These are phyloP conservation scores for Leptothorax acervorum DNA, from an alignment of 2,888 invertebrate species.

Conservation along the genomic window DNA sequence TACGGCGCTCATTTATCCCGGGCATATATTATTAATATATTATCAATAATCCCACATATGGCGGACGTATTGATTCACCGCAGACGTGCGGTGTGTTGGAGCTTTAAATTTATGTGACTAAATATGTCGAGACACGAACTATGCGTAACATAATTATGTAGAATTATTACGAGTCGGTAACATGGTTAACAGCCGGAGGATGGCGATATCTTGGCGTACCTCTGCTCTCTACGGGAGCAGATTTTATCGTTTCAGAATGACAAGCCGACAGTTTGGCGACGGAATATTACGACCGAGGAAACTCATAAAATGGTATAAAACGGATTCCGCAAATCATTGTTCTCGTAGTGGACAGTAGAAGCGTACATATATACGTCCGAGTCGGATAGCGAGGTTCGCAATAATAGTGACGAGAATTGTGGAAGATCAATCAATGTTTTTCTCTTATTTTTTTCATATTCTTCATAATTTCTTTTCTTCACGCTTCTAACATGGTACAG, in stretches of 20 bases:
- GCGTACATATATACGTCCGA: not conserved
- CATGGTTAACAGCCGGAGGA: slow-evolving; percentile 20
- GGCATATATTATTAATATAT: slow-evolving; percentile 51
- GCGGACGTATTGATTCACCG: slow-evolving; percentile 48
- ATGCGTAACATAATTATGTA: slow-evolving; percentile 42
- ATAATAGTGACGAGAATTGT: slow-evolving; percentile 11
- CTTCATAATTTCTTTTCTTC: not conserved
- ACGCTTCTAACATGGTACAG: not conserved
- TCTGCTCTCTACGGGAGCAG: not conserved
- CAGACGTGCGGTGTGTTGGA: slow-evolving; percentile 42
- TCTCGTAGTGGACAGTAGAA: not conserved
- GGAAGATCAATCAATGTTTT: not conserved
- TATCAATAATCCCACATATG: slow-evolving; percentile 50
- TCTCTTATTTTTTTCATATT: not conserved
- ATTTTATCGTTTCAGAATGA: slow-evolving; percentile 47
- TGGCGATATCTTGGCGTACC: slow-evolving; percentile 24
- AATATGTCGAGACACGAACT: slow-evolving; percentile 26
- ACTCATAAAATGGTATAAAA: slow-evolving; percentile 67
- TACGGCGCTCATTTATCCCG: slow-evolving; percentile 50
- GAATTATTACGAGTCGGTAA: slow-evolving; percentile 33
- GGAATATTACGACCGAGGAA: slow-evolving; percentile 53
- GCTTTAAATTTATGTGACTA: slow-evolving; percentile 47
- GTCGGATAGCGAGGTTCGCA: not conserved
- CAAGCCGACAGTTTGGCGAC: slow-evolving; percentile 25
- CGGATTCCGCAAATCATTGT: slow-evolving; percentile 55